Evolutionary conservation across 2,113 vertebrate species (phyloP).

Genomic region (Meles meles): DNA sequence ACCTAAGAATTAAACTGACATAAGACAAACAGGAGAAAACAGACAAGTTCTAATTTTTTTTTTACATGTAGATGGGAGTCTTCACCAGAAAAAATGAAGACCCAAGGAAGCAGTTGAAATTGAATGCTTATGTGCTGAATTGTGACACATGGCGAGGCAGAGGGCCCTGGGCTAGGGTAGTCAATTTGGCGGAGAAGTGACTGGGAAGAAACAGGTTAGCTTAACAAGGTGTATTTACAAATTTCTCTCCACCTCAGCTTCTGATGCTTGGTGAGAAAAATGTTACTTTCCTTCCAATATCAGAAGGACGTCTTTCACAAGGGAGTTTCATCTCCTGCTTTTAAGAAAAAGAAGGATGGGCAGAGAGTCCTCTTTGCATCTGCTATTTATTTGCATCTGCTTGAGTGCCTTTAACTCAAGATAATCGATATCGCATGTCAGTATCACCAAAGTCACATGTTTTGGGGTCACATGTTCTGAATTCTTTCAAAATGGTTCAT

Average conservation of each 20-base stretch:
- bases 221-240: not conserved
- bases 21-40: not conserved
- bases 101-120: not conserved
- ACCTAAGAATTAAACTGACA: not conserved
- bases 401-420: not conserved
- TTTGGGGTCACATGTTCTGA: not conserved
- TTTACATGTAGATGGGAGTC: not conserved
- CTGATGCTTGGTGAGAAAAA: not conserved
- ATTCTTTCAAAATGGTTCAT: not conserved
- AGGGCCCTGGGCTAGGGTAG: not conserved
- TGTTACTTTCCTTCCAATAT: not conserved
- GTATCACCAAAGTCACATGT: not conserved
- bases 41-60: not conserved
- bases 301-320: not conserved
- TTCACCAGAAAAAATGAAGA: not conserved
- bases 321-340: not conserved
- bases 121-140: not conserved
- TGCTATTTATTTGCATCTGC: not conserved
- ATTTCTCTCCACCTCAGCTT: not conserved
- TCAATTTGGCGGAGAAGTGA: not conserved
- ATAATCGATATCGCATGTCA: not conserved
- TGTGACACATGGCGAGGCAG: not conserved
- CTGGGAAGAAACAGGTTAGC: not conserved
- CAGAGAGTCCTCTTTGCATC: not conserved
- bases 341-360: not conserved